phyloP scores from a whole-genome alignment of 2,797 vertebrate genomes.

The Gallinago stenura region DNA sequence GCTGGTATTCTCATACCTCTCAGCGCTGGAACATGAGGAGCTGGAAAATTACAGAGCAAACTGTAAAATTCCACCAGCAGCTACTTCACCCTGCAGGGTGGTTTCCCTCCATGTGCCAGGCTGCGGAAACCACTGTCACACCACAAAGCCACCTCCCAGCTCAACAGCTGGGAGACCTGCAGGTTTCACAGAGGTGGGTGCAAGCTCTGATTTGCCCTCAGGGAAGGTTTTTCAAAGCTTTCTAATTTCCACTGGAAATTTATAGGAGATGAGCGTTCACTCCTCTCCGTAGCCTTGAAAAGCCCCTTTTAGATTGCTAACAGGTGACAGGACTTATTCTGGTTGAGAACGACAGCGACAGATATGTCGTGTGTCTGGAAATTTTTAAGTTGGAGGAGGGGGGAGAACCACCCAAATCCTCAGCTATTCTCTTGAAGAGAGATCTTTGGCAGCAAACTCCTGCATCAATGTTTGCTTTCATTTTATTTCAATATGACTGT shows the following conservation, averaged over 20 bases:
- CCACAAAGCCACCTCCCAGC: neutral
- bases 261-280: neutral
- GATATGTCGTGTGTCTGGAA: neutral
- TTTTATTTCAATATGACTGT: neutral
- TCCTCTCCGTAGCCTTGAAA: neutral
- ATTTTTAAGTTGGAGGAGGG: neutral
- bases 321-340: neutral
- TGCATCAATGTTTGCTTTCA: neutral
- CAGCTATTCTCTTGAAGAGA: neutral
- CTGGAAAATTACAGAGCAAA: constrained; percentile 69
- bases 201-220: neutral
- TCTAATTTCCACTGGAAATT: neutral
- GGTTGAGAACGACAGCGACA: neutral
- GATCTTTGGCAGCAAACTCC: neutral
- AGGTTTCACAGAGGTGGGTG: neutral
- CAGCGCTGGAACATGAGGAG: neutral
- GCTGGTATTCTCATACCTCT: constrained; percentile 38
- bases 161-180: neutral
- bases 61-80: constrained; percentile 62
- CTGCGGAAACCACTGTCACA: neutral
- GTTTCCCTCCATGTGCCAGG: neutral
- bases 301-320: neutral
- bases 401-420: neutral
- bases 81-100: neutral
- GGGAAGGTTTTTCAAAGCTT: neutral